Evolutionary conservation across 2,113 vertebrate species (phyloP).

Genomic region (Crotalus horridus): DNA sequence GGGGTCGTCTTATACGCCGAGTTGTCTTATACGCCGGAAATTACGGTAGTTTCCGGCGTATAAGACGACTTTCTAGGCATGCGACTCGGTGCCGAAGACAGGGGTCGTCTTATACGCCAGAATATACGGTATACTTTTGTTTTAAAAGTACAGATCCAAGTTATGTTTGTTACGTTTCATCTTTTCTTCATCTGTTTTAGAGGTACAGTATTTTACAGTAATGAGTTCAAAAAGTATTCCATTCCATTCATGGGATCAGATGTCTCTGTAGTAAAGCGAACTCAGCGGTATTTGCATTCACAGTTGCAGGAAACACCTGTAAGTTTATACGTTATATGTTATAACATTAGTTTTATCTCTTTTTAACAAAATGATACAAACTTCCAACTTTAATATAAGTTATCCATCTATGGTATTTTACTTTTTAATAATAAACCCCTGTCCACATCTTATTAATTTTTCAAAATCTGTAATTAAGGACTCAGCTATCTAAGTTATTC

Average conservation of each 20-base stretch:
- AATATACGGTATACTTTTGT: neutral
- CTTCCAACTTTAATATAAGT: neutral
- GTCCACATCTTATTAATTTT: neutral
- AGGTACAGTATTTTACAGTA: slow-evolving; percentile 79
- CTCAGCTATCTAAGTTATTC: neutral
- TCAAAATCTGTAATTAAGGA: neutral
- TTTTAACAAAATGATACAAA: neutral
- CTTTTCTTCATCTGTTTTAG: slow-evolving; percentile 63
- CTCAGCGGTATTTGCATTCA: slow-evolving; percentile 84
- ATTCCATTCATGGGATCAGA: slow-evolving; percentile 90
- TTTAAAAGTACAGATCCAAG: neutral
- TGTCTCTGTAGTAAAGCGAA: slow-evolving; percentile 86
- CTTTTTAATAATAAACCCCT: neutral
- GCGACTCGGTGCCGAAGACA: too few relatives aligned
- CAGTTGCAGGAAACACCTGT: slow-evolving; percentile 81
- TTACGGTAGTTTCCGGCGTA: too few relatives aligned
- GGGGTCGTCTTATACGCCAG: too few relatives aligned
- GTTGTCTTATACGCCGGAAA: too few relatives aligned
- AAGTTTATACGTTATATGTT: slow-evolving; percentile 42
- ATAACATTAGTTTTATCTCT: neutral
- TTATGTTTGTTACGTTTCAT: neutral
- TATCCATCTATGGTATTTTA: neutral
- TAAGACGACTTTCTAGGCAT: too few relatives aligned
- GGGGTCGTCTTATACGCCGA: too few relatives aligned
- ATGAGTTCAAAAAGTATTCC: slow-evolving; percentile 81